A percentile compares a stretch with the other conserved stretches of the same genome.
These are phyloP conservation scores for Dolomedes plantarius DNA, from an alignment of 2,888 invertebrate genomes.

Conservation along the genomic window DNA sequence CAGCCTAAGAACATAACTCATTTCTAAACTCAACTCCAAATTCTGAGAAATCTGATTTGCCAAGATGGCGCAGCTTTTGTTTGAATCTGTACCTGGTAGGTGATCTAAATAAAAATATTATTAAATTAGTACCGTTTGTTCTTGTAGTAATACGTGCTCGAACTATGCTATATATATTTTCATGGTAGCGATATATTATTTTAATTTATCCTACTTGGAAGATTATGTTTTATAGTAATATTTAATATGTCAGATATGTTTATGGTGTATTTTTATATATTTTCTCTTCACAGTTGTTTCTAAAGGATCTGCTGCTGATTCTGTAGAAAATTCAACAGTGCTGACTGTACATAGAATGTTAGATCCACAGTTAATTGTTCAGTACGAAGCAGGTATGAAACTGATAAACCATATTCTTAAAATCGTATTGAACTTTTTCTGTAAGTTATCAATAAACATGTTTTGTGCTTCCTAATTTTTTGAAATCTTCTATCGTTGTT, in stretches of 20 bases:
- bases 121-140: background rate
- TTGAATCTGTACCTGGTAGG: slow-evolving; percentile 59
- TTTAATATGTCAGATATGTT: background rate
- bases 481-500: too few species aligned
- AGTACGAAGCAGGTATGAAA: slow-evolving; percentile 52
- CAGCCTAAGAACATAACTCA: too few species aligned
- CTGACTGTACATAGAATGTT: slow-evolving; percentile 62
- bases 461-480: too few species aligned
- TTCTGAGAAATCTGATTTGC: too few species aligned
- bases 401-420: too few species aligned
- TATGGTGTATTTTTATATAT: background rate
- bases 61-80: slow-evolving; percentile 69
- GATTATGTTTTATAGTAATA: too few species aligned
- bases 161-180: too few species aligned
- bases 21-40: too few species aligned
- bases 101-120: slow-evolving; percentile 11
- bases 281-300: slow-evolving; percentile 15
- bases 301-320: slow-evolving; percentile 28
- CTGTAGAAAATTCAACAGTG: slow-evolving; percentile 54
- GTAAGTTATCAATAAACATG: too few species aligned
- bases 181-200: too few species aligned
- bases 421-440: too few species aligned
- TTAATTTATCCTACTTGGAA: background rate
- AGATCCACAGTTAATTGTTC: slow-evolving; percentile 25
- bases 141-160: background rate